phyloP scores from a whole-genome alignment of 2,888 invertebrate species.

The Eupithecia inturbata region DNA sequence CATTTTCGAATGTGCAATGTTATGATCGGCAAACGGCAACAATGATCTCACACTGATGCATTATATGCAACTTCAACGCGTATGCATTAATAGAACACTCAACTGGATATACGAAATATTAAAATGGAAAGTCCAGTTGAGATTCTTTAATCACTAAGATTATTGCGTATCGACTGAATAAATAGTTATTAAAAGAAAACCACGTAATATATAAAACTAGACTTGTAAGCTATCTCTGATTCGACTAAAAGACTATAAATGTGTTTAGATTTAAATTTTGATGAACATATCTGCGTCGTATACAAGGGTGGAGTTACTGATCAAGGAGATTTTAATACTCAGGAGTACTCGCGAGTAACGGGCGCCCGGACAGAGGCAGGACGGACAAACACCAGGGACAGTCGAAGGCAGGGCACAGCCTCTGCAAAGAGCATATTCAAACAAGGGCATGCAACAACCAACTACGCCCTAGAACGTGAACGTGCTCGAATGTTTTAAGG shows the following conservation, averaged over 20 bases:
- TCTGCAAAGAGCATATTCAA: background rate
- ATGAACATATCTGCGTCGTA: slow-evolving; percentile 82
- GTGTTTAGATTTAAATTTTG: slow-evolving; percentile 80
- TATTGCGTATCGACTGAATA: slow-evolving; percentile 80
- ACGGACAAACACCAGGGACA: slow-evolving; percentile 5
- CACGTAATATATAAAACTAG: slow-evolving; percentile 74
- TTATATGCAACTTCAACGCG: slow-evolving; percentile 48
- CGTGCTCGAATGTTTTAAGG: background rate
- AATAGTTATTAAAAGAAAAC: slow-evolving; percentile 73
- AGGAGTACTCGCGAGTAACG: slow-evolving; percentile 44
- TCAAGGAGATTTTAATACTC: slow-evolving; percentile 81
- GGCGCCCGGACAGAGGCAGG: slow-evolving; percentile 28
- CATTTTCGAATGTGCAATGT: slow-evolving; percentile 73
- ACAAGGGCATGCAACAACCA: background rate
- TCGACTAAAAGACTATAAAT: slow-evolving; percentile 82
- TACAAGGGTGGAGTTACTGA: slow-evolving; percentile 72
- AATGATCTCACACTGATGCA: slow-evolving; percentile 71
- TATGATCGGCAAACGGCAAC: slow-evolving; percentile 49
- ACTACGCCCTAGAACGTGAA: background rate
- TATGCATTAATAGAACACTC: slow-evolving; percentile 49
- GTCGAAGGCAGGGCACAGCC: background rate
- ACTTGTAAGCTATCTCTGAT: slow-evolving; percentile 80
- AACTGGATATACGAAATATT: slow-evolving; percentile 58
- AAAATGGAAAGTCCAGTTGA: slow-evolving; percentile 62
- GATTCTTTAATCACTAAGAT: slow-evolving; percentile 70